Evolutionary conservation across 2,113 vertebrate genomes (phyloP), one percentile per base, ranked within the genome.

Genomic region (Colinus virginianus): DNA sequence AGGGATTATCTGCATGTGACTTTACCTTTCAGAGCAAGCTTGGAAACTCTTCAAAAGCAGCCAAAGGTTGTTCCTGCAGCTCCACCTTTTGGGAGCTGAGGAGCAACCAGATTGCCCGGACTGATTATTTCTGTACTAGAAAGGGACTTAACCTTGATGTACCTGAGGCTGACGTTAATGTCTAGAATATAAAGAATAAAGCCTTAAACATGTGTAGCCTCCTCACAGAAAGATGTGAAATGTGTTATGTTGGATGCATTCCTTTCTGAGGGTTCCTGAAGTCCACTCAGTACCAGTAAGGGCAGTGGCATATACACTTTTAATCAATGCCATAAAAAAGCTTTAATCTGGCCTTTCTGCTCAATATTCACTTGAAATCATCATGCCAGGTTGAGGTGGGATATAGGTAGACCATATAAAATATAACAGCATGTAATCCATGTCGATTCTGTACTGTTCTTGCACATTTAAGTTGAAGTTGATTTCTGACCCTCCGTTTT

Each of bases 11-110:
- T 2, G 1, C 34, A 21, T 4, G 12, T 58, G 38, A 36, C 49
- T 78, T 45, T 61, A 62, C 38, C 7, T 28, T 62, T 76, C 21
- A 3, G 62, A 55, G 25, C n/a, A 77, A 68, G 63, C 23, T 69
- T 53, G 43, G 58, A 83, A 87, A 25, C 15, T 40, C n/a, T 38
- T 61, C 21, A 32, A 25, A 48, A 70, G 62, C 55, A 61, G 23
- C 67, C 71, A 71, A 78, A 94, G 38, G 36, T 78, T 85, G 45
- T 87, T 95, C 75, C 89, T 90, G 63, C 75, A 96, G 94, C 91
- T 94, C 94, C 88, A 93, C 43, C 91, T 96, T 84, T 95, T 93
- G 94, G 90, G 68, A 91, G 71, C 43, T 62, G 38, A 16, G 36
- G 23, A 77, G 48, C 61, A 72, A 49, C n/a, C 26, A 72, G 51